Evolutionary conservation across 1,140 invertebrate species (phyloP).

Genomic region (Gonatopus flavifemur): DNA sequence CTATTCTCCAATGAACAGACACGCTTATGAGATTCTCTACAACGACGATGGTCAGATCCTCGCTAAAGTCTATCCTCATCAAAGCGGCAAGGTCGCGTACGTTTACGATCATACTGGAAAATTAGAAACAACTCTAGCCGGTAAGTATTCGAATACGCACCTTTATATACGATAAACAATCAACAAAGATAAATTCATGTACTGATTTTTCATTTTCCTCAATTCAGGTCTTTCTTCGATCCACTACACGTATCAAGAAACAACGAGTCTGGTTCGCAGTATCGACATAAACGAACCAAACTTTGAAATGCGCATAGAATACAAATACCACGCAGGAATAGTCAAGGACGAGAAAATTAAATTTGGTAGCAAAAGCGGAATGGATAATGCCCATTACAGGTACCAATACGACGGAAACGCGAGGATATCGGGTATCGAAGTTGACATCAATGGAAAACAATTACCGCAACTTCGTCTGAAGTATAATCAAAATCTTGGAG

Average conservation of each 20-base stretch:
- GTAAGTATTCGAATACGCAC: conserved; percentile 33
- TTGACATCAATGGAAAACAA: conserved; percentile 83
- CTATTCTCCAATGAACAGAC: conserved; percentile 84
- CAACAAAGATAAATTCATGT: not conserved
- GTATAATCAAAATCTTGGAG: conserved; percentile 85
- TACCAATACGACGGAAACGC: conserved; percentile 88
- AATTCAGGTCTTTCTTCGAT: conserved; percentile 76
- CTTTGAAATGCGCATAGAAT: conserved; percentile 84
- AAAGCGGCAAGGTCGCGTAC: conserved; percentile 85
- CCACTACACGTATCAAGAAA: conserved; percentile 85
- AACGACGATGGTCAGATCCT: conserved; percentile 87
- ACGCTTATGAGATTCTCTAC: conserved; percentile 88
- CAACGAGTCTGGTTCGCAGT: conserved; percentile 79
- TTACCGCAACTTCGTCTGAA: conserved; percentile 72
- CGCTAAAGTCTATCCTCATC: conserved; percentile 86
- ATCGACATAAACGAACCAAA: conserved; percentile 83
- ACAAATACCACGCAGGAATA: conserved; percentile 87
- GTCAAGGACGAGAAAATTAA: conserved; percentile 85
- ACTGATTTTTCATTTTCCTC: conserved; percentile 9
- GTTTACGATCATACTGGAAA: conserved; percentile 83
- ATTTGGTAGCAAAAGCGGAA: conserved; percentile 78
- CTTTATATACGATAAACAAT: not conserved
- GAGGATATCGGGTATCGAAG: conserved; percentile 80
- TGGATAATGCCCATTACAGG: conserved; percentile 84
- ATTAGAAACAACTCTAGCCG: conserved; percentile 82